Evolutionary conservation across 2,888 invertebrate species (phyloP).

Genomic region (Nebria brevicollis): DNA sequence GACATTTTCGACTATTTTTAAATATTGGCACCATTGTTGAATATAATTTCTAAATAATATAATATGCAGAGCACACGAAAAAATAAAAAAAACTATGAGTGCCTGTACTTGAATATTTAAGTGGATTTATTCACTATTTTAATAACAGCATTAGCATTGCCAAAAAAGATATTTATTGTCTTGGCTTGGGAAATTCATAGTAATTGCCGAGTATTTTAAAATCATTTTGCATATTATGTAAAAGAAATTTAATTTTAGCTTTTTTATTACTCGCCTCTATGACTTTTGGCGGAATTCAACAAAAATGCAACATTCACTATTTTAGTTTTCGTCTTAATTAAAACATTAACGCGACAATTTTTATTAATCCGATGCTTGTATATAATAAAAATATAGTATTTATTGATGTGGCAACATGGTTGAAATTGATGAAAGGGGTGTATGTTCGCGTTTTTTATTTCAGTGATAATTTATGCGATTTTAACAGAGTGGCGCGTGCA

Average conservation of each 20-base stretch:
- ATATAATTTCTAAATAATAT: conserved; percentile 5
- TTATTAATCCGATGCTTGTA: neutral
- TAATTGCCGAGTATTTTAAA: conserved; percentile 1
- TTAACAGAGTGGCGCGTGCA: conserved; percentile 59
- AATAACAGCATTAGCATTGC: neutral
- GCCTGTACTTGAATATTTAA: neutral
- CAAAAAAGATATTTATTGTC: neutral
- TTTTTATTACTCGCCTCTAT: neutral
- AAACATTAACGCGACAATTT: neutral
- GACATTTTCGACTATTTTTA: conserved; percentile 18
- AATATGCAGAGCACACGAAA: neutral
- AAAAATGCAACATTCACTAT: neutral
- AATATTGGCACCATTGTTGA: conserved; percentile 11
- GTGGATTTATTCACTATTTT: neutral
- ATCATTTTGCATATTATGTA: neutral
- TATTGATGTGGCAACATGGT: neutral
- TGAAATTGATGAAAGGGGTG: neutral
- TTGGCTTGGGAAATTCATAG: neutral
- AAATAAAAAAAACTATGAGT: neutral
- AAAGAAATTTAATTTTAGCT: neutral
- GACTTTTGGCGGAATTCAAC: neutral
- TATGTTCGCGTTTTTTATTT: conserved; percentile 48
- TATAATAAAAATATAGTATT: neutral
- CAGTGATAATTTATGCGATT: conserved; percentile 62
- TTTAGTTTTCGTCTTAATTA: neutral